phyloP scores from a whole-genome alignment of 2,113 vertebrate species.

The Ursus arctos region DNA sequence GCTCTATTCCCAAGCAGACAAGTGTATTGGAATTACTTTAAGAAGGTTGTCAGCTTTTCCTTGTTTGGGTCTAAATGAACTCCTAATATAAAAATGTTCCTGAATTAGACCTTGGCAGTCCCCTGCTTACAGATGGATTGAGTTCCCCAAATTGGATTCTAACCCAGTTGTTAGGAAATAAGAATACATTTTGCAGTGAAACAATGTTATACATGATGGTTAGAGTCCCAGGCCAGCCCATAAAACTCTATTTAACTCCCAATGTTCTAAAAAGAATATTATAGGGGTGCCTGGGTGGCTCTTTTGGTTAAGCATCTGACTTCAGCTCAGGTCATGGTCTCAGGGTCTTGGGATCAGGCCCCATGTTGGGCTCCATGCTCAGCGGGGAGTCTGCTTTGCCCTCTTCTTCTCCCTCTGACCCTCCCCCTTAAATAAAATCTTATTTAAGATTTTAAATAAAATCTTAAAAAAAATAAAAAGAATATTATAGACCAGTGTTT shows the following conservation, averaged over 20 bases:
- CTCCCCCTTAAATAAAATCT: neutral
- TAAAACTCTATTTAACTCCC: conserved; percentile 2
- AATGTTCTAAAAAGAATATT: neutral
- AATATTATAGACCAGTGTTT: neutral
- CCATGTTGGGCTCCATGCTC: neutral
- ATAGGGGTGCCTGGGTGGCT: neutral
- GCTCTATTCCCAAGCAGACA: conserved; percentile 30
- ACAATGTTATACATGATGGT: neutral
- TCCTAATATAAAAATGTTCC: conserved; percentile 56
- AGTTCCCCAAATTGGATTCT: conserved; percentile 50
- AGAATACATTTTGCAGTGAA: neutral
- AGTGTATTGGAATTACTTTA: conserved; percentile 37
- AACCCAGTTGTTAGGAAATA: conserved; percentile 64
- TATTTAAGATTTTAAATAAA: neutral
- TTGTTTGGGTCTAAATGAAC: conserved; percentile 68
- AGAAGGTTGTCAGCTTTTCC: conserved; percentile 41
- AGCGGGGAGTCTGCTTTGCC: neutral
- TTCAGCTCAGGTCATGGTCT: neutral
- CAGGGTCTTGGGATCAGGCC: neutral
- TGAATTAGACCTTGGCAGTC: conserved; percentile 52
- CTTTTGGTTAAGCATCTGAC: neutral
- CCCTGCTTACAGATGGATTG: conserved; percentile 45
- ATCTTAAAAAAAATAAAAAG: conserved; percentile 14
- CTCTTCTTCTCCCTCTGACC: neutral
- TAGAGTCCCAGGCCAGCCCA: neutral